These are phyloP conservation scores for Muscicapa striata DNA, from an alignment of 2,797 vertebrate genomes.

Conservation along the genomic window DNA sequence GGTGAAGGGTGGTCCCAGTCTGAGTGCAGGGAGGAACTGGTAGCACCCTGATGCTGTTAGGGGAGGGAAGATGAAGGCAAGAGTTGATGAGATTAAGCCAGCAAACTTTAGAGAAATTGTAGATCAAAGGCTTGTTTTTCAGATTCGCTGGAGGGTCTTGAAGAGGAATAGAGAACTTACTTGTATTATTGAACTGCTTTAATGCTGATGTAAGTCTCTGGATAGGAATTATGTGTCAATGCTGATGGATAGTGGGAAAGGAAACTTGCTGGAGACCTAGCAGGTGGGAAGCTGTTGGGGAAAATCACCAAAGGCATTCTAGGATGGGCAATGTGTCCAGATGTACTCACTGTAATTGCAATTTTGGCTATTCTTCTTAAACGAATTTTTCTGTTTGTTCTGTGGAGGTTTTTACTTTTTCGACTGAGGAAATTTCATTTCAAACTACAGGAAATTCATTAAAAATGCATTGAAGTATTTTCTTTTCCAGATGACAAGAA, in stretches of 20 bases:
- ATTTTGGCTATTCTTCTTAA: not conserved
- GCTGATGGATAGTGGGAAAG: not conserved
- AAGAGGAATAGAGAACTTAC: not conserved
- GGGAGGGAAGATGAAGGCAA: not conserved
- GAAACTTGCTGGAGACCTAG: not conserved
- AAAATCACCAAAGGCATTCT: not conserved
- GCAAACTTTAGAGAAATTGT: not conserved
- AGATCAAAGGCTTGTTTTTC: not conserved
- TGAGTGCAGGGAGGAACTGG: not conserved
- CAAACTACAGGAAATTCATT: not conserved
- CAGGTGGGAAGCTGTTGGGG: not conserved
- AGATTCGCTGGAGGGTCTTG: not conserved
- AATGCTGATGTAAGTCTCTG: not conserved
- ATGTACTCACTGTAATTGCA: not conserved
- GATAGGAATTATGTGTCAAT: not conserved
- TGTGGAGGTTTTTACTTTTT: not conserved
- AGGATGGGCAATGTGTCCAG: not conserved
- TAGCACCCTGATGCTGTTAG: not conserved
- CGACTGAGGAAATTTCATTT: not conserved
- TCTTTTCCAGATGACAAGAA: constrained; percentile 45
- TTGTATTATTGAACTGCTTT: not conserved
- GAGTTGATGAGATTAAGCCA: not conserved
- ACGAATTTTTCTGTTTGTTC: not conserved
- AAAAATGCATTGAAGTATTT: constrained; percentile 35
- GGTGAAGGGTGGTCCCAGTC: not conserved